Percentiles rank a stretch among this genome's conserved stretches.
Conservation (phyloP, 2,113 vertebrate genomes). For the Eurystomus gularis region DNA sequence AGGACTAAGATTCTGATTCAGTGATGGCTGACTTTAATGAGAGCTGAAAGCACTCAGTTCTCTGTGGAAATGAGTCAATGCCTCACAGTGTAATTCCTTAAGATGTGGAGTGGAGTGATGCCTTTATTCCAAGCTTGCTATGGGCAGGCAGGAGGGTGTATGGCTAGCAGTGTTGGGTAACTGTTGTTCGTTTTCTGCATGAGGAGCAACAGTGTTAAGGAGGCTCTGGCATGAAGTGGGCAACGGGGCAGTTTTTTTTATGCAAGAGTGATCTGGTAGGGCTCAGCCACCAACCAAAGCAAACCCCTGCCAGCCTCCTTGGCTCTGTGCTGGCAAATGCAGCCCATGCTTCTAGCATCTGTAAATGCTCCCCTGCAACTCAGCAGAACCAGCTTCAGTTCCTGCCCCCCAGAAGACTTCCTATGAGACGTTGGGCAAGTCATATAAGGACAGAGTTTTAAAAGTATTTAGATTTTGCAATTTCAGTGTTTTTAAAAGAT, state of each 20-base stretch:
- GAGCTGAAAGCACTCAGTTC: neutral
- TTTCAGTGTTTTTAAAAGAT: neutral
- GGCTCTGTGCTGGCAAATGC: neutral
- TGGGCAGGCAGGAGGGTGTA: neutral
- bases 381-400: neutral
- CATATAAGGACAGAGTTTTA: neutral
- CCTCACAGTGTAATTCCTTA: neutral
- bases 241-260: neutral
- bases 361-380: neutral
- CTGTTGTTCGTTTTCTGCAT: neutral
- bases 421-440: neutral
- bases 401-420: neutral
- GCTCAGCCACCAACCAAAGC: neutral
- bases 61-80: neutral
- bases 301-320: neutral
- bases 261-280: neutral
- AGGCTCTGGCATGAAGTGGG: neutral
- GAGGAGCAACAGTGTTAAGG: neutral
- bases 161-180: neutral
- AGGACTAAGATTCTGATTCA: neutral
- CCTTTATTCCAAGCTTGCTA: neutral
- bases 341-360: accelerated
- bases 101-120: neutral
- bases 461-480: neutral
- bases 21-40: neutral